Evolutionary conservation across 2,797 vertebrate genomes (phyloP), one percentile per base, ranked within the genome.

Genomic region (Leptodactylus fallax): DNA sequence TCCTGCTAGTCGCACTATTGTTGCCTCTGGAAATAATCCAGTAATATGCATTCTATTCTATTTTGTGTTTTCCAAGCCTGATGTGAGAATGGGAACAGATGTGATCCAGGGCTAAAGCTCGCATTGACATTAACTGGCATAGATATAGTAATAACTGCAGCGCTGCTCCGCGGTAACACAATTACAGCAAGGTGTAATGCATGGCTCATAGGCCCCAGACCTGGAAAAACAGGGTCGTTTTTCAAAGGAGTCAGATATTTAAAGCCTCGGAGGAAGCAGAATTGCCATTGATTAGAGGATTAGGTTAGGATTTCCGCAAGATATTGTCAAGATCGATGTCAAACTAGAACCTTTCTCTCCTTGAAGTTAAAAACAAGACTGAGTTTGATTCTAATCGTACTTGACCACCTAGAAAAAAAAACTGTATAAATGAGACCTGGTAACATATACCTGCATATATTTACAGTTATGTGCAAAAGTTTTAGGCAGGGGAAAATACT

Each of bases 201-300:
- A 55, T 13, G 27, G 14, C 49, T 45, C 13, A 69, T 76, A 67
- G 76, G 61, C 76, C 47, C 60, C 49, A 65, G 60, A 55, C 47
- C 58, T 45, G 67, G 76, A 79, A 80, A 53, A 71, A 23, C 77
- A 71, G 47, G 36, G n/a, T 81, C 53, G 49, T 56, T 81, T 71
- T 80, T 81, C 65, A 72, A 69, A 80, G 47, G 12, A 16, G 10
- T 19, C 51, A 53, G 67, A 60, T 80, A 49, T n/a, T 79, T 71
- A 71, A 80, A 71, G 21, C 53, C 53, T 80, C 16, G 25, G 65
- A 69, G 85, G 65, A 51, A 60, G 67, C 51, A 51, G 55, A 63
- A 76, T 81, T 87, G 79, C 25, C 79, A 87, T 81, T 87, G 79
- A 81, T 76, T 87, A 63, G 21, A 87, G 85, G 86, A 82, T 87